Evolutionary conservation across 2,113 vertebrate genomes (phyloP), one percentile per base, ranked within the genome.

Genomic region (Sturnus vulgaris): DNA sequence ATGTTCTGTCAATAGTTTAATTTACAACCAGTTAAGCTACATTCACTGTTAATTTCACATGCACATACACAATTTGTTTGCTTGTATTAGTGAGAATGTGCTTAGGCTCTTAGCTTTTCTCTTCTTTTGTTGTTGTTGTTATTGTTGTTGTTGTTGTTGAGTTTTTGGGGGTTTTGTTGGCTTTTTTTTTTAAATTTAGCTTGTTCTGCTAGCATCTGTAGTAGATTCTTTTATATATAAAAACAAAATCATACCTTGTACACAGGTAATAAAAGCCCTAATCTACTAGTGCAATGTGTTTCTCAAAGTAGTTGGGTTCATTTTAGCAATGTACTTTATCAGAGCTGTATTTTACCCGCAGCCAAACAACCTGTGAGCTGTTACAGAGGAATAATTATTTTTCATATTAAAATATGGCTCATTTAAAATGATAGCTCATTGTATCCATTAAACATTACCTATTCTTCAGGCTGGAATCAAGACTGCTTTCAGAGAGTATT

Each of bases 351-450:
- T 93, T 81, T 93, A 66, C 76, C 60, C 75, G 30, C 31, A 70
- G 68, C 71, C 75, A 94, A 93, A 82, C 20, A 79, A 84, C 77
- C 25, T 13, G 19, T 73, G 68, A 95, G 52, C 64, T 96, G 64
- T 56, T 93, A 63, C 14, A 90, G 60, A 82, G 25, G 56, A 90
- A 94, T 63, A 78, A 95, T 82, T 95, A 84, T 71, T 87, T 94
- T 87, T 71, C 53, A 42, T 75, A 87, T 75, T 70, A 87, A 93
- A 94, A 85, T 78, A 33, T 50, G 52, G 24, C 42, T 90, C 28
- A 60, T 69, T 69, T 46, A 16, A 61, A 78, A 63, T 75, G 82
- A 70, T 70, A 92, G 65, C 24, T 87, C 60, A 55, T 33, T 82
- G 70, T 78, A 61, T n/a, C 68, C 60, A 81, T 88, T 95, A 88